Evolutionary conservation across 2,113 vertebrate genomes (phyloP).

Genomic region (Pteronura brasiliensis): DNA sequence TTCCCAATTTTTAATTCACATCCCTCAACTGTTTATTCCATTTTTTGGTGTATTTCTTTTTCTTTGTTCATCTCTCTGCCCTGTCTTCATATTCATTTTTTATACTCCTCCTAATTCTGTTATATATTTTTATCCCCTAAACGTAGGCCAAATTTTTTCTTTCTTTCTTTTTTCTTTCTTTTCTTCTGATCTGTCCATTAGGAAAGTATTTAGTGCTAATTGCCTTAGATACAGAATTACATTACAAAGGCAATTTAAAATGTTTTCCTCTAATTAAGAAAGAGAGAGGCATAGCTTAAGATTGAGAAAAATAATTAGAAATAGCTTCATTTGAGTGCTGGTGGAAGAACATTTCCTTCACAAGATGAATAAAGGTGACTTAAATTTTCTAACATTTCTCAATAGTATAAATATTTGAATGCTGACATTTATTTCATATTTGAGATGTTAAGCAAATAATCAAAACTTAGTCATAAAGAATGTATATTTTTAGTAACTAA

Average conservation of each 20-base stretch:
- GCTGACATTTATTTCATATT: neutral
- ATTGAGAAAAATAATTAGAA: neutral
- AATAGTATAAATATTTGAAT: neutral
- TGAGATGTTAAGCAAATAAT: constrained; percentile 48
- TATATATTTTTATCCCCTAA: neutral
- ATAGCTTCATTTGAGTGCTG: neutral
- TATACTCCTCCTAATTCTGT: neutral
- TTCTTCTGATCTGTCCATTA: neutral
- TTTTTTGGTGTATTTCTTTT: neutral
- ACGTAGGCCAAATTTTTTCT: neutral
- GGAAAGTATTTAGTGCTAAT: neutral
- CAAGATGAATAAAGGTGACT: neutral
- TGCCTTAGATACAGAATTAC: neutral
- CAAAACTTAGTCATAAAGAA: neutral
- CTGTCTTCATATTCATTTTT: neutral
- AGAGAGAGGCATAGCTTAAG: neutral
- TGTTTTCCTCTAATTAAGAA: neutral
- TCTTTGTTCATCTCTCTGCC: neutral
- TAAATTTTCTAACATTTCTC: neutral
- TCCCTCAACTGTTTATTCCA: neutral
- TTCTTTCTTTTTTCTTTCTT: neutral
- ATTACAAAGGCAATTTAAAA: neutral
- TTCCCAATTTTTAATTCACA: neutral
- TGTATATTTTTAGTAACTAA: constrained; percentile 14
- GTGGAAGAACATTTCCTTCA: neutral